phyloP scores from a whole-genome alignment of 1,140 invertebrate genomes.

The Drosophila bocki region DNA sequence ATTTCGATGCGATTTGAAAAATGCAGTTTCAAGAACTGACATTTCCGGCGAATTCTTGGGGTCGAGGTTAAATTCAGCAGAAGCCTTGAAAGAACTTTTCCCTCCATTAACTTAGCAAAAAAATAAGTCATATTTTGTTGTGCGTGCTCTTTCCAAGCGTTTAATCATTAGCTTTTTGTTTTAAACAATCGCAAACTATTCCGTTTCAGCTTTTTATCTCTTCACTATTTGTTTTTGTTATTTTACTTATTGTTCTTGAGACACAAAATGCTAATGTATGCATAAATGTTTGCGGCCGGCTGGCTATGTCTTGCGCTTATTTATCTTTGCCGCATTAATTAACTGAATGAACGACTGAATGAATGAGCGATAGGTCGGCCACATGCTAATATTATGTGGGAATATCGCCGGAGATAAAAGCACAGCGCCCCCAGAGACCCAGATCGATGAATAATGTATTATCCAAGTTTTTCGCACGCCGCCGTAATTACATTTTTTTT shows the following conservation, averaged over 20 bases:
- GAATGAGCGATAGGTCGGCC: constrained; percentile 39
- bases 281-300: constrained; percentile 47
- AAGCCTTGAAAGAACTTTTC: constrained; percentile 23
- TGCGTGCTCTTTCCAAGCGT: constrained; percentile 24
- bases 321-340: constrained; percentile 80
- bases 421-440: constrained; percentile 5
- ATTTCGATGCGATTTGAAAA: constrained; percentile 30
- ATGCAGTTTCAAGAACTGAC: constrained; percentile 45
- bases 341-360: constrained; percentile 49
- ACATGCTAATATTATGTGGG: constrained; percentile 78
- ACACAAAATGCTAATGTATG: constrained; percentile 69
- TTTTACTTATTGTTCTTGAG: constrained; percentile 43
- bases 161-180: constrained; percentile 53
- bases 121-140: constrained; percentile 18
- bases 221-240: constrained; percentile 24
- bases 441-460: constrained; percentile 71
- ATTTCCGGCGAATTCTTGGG: constrained; percentile 39
- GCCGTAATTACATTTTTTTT: constrained; percentile 45
- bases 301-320: constrained; percentile 52
- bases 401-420: constrained; percentile 39
- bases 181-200: constrained; percentile 66
- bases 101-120: constrained; percentile 9
- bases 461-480: constrained; percentile 65
- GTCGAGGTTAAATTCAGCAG: constrained; percentile 35
- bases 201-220: constrained; percentile 42